phyloP scores from a whole-genome alignment of 2,888 invertebrate genomes.

The Ormyrus thymus region DNA sequence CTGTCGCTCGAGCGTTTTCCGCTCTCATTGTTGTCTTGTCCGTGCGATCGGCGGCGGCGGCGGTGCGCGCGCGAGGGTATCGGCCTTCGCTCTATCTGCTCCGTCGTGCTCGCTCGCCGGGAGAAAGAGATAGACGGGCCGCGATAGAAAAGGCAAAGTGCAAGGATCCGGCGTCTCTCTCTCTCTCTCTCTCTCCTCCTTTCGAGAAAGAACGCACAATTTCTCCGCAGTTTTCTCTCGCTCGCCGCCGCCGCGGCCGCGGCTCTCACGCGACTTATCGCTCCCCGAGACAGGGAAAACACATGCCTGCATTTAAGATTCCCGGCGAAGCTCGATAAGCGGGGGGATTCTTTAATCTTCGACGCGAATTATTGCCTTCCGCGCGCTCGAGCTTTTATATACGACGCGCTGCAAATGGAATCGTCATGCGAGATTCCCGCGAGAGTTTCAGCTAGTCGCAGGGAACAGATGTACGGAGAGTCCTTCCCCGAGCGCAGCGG shows the following conservation, averaged over 20 bases:
- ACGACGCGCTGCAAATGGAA: slow-evolving; percentile 46
- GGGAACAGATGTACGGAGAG: not conserved
- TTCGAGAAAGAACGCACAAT: slow-evolving; percentile 13
- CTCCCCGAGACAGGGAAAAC: slow-evolving; percentile 26
- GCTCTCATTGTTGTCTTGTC: slow-evolving; percentile 74
- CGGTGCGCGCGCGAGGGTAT: too few species aligned
- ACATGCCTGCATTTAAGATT: slow-evolving; percentile 39
- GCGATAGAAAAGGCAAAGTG: slow-evolving; percentile 37
- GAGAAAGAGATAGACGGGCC: slow-evolving; percentile 24
- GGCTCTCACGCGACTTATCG: slow-evolving; percentile 18
- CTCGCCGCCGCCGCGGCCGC: not conserved
- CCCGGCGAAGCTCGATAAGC: slow-evolving; percentile 39
- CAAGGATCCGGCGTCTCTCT: slow-evolving; percentile 34
- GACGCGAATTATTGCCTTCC: slow-evolving; percentile 47
- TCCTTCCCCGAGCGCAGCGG: too few species aligned
- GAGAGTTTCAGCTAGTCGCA: slow-evolving; percentile 27
- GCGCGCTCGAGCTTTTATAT: slow-evolving; percentile 13
- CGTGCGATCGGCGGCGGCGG: slow-evolving; percentile 70
- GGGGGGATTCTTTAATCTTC: slow-evolving; percentile 50
- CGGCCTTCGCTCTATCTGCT: slow-evolving; percentile 70
- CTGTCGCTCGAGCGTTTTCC: slow-evolving; percentile 25
- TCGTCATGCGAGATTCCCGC: slow-evolving; percentile 50
- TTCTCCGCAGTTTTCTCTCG: slow-evolving; percentile 5
- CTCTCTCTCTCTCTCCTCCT: slow-evolving; percentile 15
- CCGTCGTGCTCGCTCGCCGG: slow-evolving; percentile 10